phyloP scores from a whole-genome alignment of 2,888 invertebrate species.

The Cyaniris semiargus region DNA sequence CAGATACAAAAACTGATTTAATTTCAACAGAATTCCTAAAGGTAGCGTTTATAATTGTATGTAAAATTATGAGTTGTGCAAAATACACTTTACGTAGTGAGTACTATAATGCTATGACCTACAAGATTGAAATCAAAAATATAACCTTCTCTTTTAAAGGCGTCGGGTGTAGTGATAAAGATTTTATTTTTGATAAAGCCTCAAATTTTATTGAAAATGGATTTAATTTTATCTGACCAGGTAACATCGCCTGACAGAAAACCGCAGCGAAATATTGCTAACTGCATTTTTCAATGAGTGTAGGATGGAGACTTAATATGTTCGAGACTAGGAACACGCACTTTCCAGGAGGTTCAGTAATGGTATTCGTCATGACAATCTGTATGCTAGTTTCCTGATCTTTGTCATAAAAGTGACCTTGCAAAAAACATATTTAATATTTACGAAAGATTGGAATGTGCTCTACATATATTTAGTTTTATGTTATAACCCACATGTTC shows the following conservation, averaged over 20 bases:
- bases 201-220: too few relatives aligned
- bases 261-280: too few relatives aligned
- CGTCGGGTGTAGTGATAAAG: background rate
- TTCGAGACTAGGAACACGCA: background rate
- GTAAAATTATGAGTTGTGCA: too few relatives aligned
- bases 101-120: background rate
- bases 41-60: background rate
- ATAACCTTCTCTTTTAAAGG: background rate
- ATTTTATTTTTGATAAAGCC: background rate
- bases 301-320: too few relatives aligned
- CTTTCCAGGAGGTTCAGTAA: background rate
- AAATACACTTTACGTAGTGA: background rate
- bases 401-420: background rate
- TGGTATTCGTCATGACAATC: too few relatives aligned
- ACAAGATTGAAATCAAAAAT: background rate
- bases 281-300: too few relatives aligned
- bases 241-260: too few relatives aligned
- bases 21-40: background rate
- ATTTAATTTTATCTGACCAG: too few relatives aligned
- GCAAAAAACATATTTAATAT: background rate
- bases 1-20: background rate
- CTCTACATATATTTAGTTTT: background rate
- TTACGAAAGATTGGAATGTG: constrained; percentile 4
- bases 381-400: background rate
- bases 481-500: background rate